Evolutionary conservation across 2,113 vertebrate genomes (phyloP).

Genomic region (Neogobius melanostomus): DNA sequence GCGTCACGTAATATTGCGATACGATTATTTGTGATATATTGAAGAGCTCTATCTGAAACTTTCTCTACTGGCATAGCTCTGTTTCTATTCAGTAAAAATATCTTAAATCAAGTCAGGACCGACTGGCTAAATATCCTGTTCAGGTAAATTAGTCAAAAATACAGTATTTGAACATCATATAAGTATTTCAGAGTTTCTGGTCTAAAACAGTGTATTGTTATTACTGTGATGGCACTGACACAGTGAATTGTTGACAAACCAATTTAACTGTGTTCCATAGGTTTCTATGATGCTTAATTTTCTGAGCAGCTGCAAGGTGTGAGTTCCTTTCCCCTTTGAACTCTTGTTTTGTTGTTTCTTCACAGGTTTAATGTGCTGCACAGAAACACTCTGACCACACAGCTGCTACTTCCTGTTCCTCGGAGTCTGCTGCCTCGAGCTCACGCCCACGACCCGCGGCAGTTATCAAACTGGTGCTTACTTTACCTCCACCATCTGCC

Average conservation of each 20-base stretch:
- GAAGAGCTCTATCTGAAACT: too few relatives aligned
- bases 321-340: conserved; percentile 44
- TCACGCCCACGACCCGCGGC: conserved; percentile 11
- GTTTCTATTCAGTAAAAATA: too few relatives aligned
- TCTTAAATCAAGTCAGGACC: too few relatives aligned
- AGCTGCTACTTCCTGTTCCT: conserved; percentile 22
- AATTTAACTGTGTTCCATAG: conserved; percentile 11
- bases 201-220: neutral
- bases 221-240: neutral
- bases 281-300: conserved; percentile 21
- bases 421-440: conserved; percentile 11
- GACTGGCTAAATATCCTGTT: too few relatives aligned
- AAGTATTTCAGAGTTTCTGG: too few relatives aligned
- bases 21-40: too few relatives aligned
- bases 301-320: conserved; percentile 4
- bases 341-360: conserved; percentile 47
- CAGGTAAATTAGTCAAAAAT: too few relatives aligned
- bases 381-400: conserved; percentile 19
- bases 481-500: conserved; percentile 26
- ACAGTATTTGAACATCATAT: too few relatives aligned
- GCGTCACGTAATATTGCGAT: too few relatives aligned
- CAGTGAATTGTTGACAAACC: neutral
- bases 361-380: conserved; percentile 53
- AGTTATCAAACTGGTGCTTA: conserved; percentile 14
- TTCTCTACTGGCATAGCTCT: too few relatives aligned